Percentiles rank a stretch among this genome's conserved stretches.
Evolutionary conservation across 2,888 invertebrate genomes (phyloP).

Genomic region (Dynastes grantii): DNA sequence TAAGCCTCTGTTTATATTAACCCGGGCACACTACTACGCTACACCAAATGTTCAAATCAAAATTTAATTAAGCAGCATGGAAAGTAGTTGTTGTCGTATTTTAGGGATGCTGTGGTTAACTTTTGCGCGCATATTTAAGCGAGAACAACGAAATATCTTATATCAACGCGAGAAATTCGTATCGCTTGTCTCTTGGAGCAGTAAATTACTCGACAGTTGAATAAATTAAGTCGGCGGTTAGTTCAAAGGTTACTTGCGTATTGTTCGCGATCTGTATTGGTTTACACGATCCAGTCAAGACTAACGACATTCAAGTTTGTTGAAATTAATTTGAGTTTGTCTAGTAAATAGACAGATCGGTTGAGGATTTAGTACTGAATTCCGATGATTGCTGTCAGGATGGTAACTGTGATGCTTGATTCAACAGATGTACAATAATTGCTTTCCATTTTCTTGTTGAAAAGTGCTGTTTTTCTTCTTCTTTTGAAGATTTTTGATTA

Average conservation of each 20-base stretch:
- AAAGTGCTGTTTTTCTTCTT: no score
- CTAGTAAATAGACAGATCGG: no score
- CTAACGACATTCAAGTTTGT: no score
- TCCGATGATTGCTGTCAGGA: no score
- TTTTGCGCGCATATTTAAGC: neutral
- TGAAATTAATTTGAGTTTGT: no score
- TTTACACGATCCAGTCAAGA: no score
- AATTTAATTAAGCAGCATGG: constrained; percentile 5
- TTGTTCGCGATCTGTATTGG: neutral
- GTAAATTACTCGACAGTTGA: neutral
- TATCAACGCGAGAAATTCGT: neutral
- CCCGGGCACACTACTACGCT: neutral
- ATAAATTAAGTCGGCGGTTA: neutral
- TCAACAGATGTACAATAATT: no score
- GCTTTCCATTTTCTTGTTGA: no score
- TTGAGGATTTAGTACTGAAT: no score
- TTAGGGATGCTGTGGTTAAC: neutral
- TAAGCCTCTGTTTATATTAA: neutral
- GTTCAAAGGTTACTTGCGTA: neutral
- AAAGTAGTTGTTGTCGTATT: neutral
- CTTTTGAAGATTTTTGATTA: no score
- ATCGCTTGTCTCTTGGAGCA: neutral
- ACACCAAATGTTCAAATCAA: neutral
- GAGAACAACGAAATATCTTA: neutral
- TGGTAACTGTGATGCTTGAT: no score